Percentiles rank a stretch among this genome's conserved stretches.
These are phyloP conservation scores for Ips typographus DNA, from an alignment of 1,140 invertebrate species.

Conservation along the genomic window DNA sequence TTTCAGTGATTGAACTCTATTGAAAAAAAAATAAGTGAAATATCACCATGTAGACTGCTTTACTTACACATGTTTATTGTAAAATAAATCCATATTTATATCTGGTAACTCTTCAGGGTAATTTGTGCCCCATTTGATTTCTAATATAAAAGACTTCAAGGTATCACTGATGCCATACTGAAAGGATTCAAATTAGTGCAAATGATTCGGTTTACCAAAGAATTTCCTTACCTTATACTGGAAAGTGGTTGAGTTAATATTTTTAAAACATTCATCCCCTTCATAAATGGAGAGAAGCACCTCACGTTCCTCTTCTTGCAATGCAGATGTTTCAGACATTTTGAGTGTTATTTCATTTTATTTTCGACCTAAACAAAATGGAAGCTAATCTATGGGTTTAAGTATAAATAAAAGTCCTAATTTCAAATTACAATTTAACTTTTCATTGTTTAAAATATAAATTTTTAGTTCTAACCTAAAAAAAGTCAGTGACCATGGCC, in stretches of 20 bases:
- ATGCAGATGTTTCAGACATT: conserved; percentile 20
- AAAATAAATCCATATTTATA: conserved; percentile 89
- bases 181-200: conserved; percentile 44
- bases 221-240: conserved; percentile 86
- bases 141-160: conserved; percentile 80
- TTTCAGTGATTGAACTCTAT: conserved; percentile 59
- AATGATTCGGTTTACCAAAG: background rate
- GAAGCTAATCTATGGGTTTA: too few species aligned
- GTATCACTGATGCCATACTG: conserved; percentile 84
- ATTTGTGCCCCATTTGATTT: conserved; percentile 80
- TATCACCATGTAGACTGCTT: conserved; percentile 3
- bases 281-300: conserved; percentile 92
- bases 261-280: conserved; percentile 84
- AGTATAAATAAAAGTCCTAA: too few species aligned
- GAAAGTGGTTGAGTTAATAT: conserved; percentile 74
- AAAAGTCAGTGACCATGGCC: too few species aligned
- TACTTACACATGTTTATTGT: conserved; percentile 90
- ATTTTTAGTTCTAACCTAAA: background rate
- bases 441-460: background rate
- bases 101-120: conserved; percentile 83
- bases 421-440: background rate
- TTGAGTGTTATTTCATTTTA: too few species aligned
- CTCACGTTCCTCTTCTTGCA: conserved; percentile 87
- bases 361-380: too few species aligned
- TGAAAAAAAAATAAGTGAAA: background rate